A percentile compares a stretch with the other conserved stretches of the same genome.
These are phyloP conservation scores for Gasterosteus aculeatus DNA, from an alignment of 2,113 vertebrate genomes.

Conservation along the genomic window DNA sequence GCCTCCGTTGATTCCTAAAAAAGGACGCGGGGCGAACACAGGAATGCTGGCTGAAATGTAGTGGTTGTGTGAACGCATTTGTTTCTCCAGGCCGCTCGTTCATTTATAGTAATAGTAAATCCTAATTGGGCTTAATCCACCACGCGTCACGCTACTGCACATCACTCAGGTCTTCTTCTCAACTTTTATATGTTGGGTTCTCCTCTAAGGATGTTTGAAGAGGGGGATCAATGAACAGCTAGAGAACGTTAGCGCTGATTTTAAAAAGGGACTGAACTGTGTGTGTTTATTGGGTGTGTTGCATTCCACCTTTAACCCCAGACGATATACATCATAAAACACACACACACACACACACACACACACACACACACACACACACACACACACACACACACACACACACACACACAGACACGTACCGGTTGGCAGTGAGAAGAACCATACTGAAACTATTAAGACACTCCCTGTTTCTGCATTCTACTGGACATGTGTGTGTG, in stretches of 20 bases:
- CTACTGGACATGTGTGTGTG: background rate
- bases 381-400: conserved; percentile 16
- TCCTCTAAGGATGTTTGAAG: background rate
- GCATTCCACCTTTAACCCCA: conserved; percentile 8
- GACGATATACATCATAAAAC: background rate
- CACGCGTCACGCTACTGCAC: background rate
- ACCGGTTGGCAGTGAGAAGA: background rate
- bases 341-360: conserved; percentile 12
- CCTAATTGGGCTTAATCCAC: background rate
- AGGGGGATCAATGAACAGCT: background rate
- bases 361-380: background rate
- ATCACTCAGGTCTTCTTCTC: background rate
- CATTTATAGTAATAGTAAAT: background rate
- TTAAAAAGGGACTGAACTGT: background rate
- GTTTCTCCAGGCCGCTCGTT: background rate
- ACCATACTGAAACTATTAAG: conserved; percentile 19
- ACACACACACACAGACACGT: conserved; percentile 11
- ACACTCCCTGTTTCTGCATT: conserved; percentile 9
- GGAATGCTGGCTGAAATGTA: background rate
- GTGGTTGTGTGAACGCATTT: background rate
- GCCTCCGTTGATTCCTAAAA: background rate
- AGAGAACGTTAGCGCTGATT: background rate
- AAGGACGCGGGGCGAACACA: background rate
- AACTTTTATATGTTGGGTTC: background rate
- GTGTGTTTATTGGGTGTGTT: background rate